Evolutionary conservation across 2,797 vertebrate genomes (phyloP), one percentile per base, ranked within the genome.

Genomic region (Periparus ater): DNA sequence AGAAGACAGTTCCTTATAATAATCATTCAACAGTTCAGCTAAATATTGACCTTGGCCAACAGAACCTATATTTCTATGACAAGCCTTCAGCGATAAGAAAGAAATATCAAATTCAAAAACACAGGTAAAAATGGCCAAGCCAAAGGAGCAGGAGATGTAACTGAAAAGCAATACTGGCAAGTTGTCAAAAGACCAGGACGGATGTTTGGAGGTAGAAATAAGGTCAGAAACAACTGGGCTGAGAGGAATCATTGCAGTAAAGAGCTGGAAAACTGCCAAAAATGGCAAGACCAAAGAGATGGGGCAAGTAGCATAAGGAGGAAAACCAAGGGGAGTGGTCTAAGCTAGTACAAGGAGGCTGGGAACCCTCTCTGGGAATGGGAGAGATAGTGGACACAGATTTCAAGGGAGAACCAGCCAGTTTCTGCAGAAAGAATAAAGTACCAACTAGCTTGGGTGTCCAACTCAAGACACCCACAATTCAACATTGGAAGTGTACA

Each of bases 401-500:
- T 36, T 82, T 70, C 34, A 62, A 47, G 34, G n/a, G 10, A 84
- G 19, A 87, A 38, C 4, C 14, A 85, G 55, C 2, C 65, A n/a
- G 7, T 29, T 76, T 51, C 19, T 20, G 38, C 26, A 91, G 61
- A 80, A 81, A 75, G 29, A 89, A 68, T 38, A 27, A 60, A 92
- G 42, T 19, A 88, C 5, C 42, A 72, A 19, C 36, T 27, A 84
- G 10, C 10, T 23, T 42, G 42, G 6, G 32, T 40, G 32, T 36
- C 21, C 1, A 4, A 15, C 38, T 61, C 0, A 2, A 78, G 53
- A 58, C 5, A 68, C 6, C 7, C 20, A 38, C 1, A 2, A 60
- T 61, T 78, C 58, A 72, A 19, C 25, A 10, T n/a, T 29, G 47
- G 27, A 82, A 79, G 16, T 14, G 84, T 5, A 50, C 2, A 75